Conservation (phyloP, 2,113 vertebrate species). For the Willisornis vidua region DNA sequence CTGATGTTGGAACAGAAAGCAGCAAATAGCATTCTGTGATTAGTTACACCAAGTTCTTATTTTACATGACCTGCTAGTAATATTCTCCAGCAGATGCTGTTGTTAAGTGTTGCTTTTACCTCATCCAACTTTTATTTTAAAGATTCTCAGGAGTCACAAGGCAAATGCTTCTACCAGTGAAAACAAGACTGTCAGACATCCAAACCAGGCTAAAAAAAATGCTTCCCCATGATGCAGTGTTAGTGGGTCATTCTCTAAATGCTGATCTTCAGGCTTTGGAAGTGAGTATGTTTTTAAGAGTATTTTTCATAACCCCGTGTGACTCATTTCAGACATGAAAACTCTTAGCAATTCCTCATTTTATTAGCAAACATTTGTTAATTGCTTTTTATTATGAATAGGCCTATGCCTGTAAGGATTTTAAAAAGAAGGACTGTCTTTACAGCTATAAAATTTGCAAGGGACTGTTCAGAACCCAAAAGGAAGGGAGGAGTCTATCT, state of each 20-base stretch:
- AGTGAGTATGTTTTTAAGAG: slow-evolving; percentile 70
- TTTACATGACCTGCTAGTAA: not conserved
- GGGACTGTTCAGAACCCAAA: not conserved
- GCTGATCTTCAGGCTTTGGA: slow-evolving; percentile 84
- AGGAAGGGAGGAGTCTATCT: not conserved
- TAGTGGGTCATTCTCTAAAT: slow-evolving; percentile 90
- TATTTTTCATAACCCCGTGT: not conserved
- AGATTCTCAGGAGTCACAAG: slow-evolving; percentile 90
- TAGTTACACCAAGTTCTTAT: not conserved
- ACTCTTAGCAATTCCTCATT: not conserved
- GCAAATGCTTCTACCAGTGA: slow-evolving; percentile 79
- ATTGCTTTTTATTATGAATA: not conserved
- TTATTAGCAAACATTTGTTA: not conserved
- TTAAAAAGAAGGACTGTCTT: not conserved
- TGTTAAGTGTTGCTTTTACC: not conserved
- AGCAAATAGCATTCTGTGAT: not conserved
- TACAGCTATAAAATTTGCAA: not conserved
- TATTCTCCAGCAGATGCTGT: not conserved
- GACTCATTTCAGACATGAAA: not conserved
- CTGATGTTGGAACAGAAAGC: not conserved
- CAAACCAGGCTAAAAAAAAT: slow-evolving; percentile 77
- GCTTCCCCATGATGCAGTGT: slow-evolving; percentile 84
- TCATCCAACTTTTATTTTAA: slow-evolving; percentile 25
- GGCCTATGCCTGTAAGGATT: not conserved
- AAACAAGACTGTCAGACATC: slow-evolving; percentile 80